phyloP scores from a whole-genome alignment of 2,113 vertebrate genomes.

The Melanocharis versteri region DNA sequence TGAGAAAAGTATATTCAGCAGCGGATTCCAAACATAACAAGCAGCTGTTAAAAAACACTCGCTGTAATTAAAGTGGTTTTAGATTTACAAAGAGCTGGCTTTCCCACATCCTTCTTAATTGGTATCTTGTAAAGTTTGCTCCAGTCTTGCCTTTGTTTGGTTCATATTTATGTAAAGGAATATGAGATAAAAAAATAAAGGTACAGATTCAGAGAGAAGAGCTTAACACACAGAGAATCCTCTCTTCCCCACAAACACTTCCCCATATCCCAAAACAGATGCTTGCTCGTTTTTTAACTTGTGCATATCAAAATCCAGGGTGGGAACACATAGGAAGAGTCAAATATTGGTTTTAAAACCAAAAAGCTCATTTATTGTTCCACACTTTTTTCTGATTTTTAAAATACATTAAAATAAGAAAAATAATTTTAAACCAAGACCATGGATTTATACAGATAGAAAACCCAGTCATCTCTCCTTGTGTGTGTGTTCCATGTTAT shows the following conservation, averaged over 20 bases:
- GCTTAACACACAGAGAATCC: background rate
- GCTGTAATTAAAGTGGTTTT: background rate
- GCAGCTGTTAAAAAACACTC: background rate
- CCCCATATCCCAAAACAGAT: background rate
- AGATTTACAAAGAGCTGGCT: background rate
- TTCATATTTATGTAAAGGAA: background rate
- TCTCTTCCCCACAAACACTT: background rate
- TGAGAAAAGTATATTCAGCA: background rate
- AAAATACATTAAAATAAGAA: background rate
- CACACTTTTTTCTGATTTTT: background rate
- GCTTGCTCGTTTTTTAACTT: background rate
- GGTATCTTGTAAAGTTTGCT: background rate
- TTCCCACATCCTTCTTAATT: background rate
- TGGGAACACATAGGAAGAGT: background rate
- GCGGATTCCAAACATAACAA: background rate
- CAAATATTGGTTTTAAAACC: background rate
- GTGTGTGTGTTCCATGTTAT: background rate
- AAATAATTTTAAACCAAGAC: background rate
- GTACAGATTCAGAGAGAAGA: background rate
- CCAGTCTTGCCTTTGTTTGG: background rate
- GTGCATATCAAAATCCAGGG: background rate
- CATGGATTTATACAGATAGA: background rate
- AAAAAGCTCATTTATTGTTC: background rate
- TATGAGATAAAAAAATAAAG: background rate
- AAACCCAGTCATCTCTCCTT: background rate